Evolutionary conservation across 2,797 vertebrate species (phyloP).

Genomic region (Esox masquinongy): DNA sequence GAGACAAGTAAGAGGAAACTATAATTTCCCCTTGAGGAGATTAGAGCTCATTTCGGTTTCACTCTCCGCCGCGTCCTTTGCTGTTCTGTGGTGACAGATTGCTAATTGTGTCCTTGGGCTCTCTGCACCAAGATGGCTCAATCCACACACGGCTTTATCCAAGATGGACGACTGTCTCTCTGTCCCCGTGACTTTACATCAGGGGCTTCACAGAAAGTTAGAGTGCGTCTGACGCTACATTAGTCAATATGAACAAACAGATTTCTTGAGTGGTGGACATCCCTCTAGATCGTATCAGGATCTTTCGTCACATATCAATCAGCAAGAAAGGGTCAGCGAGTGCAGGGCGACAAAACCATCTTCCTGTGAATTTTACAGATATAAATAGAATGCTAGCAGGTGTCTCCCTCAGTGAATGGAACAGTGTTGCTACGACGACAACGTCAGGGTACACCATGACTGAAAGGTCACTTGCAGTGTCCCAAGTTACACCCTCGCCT

Average conservation of each 20-base stretch:
- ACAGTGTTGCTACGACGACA: background rate
- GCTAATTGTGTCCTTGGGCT: background rate
- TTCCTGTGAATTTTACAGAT: background rate
- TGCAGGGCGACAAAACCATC: background rate
- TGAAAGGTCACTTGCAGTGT: too few species aligned
- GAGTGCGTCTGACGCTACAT: background rate
- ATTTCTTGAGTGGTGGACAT: background rate
- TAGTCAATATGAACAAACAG: background rate
- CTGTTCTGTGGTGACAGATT: background rate
- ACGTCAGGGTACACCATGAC: too few species aligned
- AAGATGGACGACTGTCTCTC: background rate
- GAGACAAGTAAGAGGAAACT: background rate
- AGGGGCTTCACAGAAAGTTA: background rate
- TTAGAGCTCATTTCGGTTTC: background rate
- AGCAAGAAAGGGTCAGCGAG: background rate
- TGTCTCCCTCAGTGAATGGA: background rate
- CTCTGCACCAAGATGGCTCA: background rate
- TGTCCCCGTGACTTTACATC: background rate
- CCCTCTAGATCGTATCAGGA: background rate
- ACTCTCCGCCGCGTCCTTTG: background rate
- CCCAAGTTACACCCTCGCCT: background rate
- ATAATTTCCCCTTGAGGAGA: background rate
- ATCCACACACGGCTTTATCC: background rate
- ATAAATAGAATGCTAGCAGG: background rate
- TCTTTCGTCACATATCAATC: background rate